phyloP scores from a whole-genome alignment of 2,797 vertebrate species.

The Gouania willdenowi region DNA sequence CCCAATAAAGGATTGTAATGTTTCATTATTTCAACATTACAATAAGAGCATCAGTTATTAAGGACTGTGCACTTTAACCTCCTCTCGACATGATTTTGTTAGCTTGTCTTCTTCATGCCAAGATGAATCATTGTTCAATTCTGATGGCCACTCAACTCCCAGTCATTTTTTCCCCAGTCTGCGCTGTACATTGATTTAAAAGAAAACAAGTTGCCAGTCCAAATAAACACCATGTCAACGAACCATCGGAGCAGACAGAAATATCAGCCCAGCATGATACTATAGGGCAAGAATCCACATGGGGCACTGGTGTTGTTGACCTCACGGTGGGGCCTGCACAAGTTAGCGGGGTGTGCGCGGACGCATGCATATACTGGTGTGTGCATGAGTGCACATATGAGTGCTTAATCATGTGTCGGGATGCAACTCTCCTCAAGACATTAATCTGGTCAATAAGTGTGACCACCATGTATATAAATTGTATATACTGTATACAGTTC shows the following conservation, averaged over 20 bases:
- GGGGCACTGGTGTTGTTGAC: constrained; percentile 64
- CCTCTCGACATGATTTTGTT: constrained; percentile 22
- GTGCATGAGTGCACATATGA: constrained; percentile 60
- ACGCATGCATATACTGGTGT: constrained; percentile 35
- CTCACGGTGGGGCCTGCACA: constrained; percentile 56
- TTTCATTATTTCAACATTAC: too few relatives aligned
- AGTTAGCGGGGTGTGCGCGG: constrained; percentile 37
- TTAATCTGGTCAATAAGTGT: constrained; percentile 66
- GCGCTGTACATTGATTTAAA: constrained; percentile 72
- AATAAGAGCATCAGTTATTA: background rate
- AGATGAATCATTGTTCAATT: constrained; percentile 18
- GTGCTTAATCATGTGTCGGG: constrained; percentile 59
- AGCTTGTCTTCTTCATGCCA: constrained; percentile 40
- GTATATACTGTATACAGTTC: constrained; percentile 29
- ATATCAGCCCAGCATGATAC: constrained; percentile 81
- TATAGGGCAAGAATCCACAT: constrained; percentile 52
- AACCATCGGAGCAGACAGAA: constrained; percentile 76
- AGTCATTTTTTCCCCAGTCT: constrained; percentile 29
- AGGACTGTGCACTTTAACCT: background rate
- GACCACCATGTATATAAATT: constrained; percentile 42
- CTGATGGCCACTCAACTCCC: constrained; percentile 38
- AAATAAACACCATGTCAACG: constrained; percentile 83
- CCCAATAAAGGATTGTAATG: too few relatives aligned
- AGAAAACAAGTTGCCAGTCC: constrained; percentile 82
- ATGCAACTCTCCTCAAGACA: constrained; percentile 57